These are phyloP conservation scores for Gonocerus acuteangulatus DNA, from an alignment of 2,888 invertebrate genomes.

Conservation along the genomic window DNA sequence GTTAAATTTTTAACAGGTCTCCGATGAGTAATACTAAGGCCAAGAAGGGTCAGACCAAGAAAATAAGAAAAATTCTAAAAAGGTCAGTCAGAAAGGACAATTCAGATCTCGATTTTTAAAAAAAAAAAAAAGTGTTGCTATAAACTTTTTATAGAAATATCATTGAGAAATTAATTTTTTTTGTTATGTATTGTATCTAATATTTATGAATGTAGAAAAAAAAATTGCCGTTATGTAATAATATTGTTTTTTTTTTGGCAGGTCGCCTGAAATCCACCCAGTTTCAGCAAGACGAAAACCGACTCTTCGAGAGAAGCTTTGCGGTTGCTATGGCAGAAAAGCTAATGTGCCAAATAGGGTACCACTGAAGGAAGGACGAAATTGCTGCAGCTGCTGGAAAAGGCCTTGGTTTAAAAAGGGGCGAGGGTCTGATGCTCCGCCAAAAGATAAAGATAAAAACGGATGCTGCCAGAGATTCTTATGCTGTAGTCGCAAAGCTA, in stretches of 20 bases:
- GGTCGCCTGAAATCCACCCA: conserved; percentile 32
- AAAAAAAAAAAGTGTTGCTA: no score
- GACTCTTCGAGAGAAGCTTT: neutral
- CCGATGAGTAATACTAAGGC: no score
- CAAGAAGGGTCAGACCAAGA: no score
- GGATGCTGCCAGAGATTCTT: conserved; percentile 1
- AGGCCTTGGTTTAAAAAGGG: conserved; percentile 11
- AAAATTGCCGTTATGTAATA: no score
- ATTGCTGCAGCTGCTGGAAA: neutral
- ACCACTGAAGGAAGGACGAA: neutral
- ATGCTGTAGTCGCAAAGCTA: neutral
- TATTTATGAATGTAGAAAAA: no score
- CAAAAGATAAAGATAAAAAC: neutral
- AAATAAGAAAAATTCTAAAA: no score
- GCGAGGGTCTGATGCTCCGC: neutral
- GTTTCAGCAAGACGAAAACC: conserved; percentile 24
- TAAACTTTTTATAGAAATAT: no score
- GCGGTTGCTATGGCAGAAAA: neutral
- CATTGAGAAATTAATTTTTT: no score
- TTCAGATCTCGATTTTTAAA: no score
- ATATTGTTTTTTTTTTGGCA: neutral
- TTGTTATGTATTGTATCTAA: no score
- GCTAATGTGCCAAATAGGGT: neutral
- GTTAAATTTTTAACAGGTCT: no score
- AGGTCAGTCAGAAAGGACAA: no score